A percentile compares a stretch with the other conserved stretches of the same genome.
Conservation (phyloP, 2,888 invertebrate species). For the Mythimna vitellina region DNA sequence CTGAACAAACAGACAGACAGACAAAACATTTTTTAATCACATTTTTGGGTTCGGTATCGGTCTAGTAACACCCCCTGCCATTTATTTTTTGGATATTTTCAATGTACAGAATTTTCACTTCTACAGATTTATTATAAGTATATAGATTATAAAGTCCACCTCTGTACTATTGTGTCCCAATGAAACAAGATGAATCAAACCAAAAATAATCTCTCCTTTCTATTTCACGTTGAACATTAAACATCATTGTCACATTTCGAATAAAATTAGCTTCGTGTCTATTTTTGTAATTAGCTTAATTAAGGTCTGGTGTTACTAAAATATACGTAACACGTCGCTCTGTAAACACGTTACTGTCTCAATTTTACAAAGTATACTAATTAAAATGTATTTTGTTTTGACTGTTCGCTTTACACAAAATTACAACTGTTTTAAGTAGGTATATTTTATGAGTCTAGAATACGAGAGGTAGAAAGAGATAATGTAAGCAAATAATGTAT, state of each 20-base stretch:
- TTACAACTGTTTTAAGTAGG: not conserved
- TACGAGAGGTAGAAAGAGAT: not conserved
- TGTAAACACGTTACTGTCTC: slow-evolving; percentile 3
- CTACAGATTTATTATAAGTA: too few species aligned
- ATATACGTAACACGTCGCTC: slow-evolving; percentile 4
- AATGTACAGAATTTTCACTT: too few species aligned
- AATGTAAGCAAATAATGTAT: not conserved
- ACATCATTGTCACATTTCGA: not conserved
- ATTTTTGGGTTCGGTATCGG: too few species aligned
- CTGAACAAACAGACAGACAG: too few species aligned
- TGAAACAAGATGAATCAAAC: not conserved
- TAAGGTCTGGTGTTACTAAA: slow-evolving; percentile 8
- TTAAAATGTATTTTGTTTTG: slow-evolving; percentile 35
- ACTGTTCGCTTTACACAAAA: not conserved
- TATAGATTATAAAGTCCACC: not conserved
- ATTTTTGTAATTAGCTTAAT: slow-evolving; percentile 24
- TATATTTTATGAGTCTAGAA: not conserved
- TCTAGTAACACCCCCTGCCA: too few species aligned
- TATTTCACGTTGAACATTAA: not conserved
- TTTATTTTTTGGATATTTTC: too few species aligned
- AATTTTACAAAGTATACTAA: slow-evolving; percentile 20
- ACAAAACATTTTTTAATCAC: too few species aligned
- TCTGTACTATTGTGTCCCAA: not conserved
- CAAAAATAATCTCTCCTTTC: not conserved
- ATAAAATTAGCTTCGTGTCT: slow-evolving; percentile 3